A percentile compares a stretch with the other conserved stretches of the same genome.
phyloP scores from a whole-genome alignment of 2,888 invertebrate species.

The Carterocephalus palaemon region DNA sequence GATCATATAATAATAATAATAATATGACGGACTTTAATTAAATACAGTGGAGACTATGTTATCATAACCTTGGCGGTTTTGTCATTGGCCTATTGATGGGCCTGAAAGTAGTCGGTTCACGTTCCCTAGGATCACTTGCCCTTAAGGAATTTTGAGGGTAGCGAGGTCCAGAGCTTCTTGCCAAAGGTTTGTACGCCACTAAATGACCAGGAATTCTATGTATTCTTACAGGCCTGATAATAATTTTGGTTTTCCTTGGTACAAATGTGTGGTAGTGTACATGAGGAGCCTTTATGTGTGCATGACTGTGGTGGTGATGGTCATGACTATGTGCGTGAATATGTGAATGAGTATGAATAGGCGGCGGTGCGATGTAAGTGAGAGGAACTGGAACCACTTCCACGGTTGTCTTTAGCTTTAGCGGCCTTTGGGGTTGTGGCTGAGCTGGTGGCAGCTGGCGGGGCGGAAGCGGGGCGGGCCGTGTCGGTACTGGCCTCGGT shows the following conservation, averaged over 20 bases:
- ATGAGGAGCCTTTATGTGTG: slow-evolving; percentile 35
- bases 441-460: not conserved
- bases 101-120: slow-evolving; percentile 58
- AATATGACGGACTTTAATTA: too few species aligned
- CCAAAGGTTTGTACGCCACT: slow-evolving; percentile 40
- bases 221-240: slow-evolving; percentile 54
- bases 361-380: slow-evolving; percentile 66
- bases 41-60: too few species aligned
- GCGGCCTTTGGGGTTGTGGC: slow-evolving; percentile 35
- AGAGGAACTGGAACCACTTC: slow-evolving; percentile 67
- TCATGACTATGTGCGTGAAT: slow-evolving; percentile 42
- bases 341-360: slow-evolving; percentile 34
- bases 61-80: slow-evolving; percentile 54
- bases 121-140: slow-evolving; percentile 41
- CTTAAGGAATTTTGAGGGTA: slow-evolving; percentile 38
- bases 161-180: slow-evolving; percentile 34
- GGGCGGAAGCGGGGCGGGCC: slow-evolving; percentile 31
- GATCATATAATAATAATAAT: too few species aligned
- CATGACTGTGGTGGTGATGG: slow-evolving; percentile 36
- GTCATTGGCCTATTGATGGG: slow-evolving; percentile 49
- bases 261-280: slow-evolving; percentile 52
- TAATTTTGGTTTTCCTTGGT: slow-evolving; percentile 54
- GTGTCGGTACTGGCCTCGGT: slow-evolving; percentile 31
- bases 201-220: slow-evolving; percentile 39
- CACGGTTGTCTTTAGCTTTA: slow-evolving; percentile 61